These are phyloP conservation scores for Grammomys surdaster DNA, from an alignment of 2,113 vertebrate species.

Conservation along the genomic window DNA sequence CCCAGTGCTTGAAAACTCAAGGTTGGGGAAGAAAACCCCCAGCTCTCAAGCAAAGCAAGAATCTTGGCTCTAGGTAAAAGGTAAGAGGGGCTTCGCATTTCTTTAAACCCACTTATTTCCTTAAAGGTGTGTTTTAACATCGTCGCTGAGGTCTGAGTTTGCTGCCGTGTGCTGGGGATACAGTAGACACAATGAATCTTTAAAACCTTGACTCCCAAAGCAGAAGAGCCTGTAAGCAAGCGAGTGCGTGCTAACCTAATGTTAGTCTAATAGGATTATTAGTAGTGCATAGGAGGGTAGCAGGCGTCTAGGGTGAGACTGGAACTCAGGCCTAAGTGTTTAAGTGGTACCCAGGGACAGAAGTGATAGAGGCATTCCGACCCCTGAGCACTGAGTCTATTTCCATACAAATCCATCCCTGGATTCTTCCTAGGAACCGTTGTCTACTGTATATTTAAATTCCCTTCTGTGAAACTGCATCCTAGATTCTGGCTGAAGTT, in stretches of 20 bases:
- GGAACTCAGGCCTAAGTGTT: background rate
- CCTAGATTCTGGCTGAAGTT: background rate
- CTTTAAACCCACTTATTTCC: background rate
- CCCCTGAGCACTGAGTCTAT: background rate
- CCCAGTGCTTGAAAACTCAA: background rate
- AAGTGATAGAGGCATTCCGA: background rate
- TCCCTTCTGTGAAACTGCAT: background rate
- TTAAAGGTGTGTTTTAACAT: background rate
- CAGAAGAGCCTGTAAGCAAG: background rate
- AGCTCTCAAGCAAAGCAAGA: background rate
- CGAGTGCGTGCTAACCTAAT: background rate
- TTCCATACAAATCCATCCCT: background rate
- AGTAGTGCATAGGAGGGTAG: background rate
- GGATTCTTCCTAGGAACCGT: background rate
- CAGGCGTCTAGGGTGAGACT: background rate
- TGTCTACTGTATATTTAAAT: background rate
- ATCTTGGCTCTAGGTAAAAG: background rate
- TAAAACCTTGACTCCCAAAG: background rate
- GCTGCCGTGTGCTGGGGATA: background rate
- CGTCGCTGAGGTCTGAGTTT: background rate
- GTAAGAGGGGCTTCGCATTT: background rate
- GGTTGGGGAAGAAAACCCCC: background rate
- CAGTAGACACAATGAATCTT: background rate
- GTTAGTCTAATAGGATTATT: background rate
- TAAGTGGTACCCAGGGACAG: background rate